phyloP scores from a whole-genome alignment of 2,888 invertebrate genomes.

The Apocheima hispidaria region DNA sequence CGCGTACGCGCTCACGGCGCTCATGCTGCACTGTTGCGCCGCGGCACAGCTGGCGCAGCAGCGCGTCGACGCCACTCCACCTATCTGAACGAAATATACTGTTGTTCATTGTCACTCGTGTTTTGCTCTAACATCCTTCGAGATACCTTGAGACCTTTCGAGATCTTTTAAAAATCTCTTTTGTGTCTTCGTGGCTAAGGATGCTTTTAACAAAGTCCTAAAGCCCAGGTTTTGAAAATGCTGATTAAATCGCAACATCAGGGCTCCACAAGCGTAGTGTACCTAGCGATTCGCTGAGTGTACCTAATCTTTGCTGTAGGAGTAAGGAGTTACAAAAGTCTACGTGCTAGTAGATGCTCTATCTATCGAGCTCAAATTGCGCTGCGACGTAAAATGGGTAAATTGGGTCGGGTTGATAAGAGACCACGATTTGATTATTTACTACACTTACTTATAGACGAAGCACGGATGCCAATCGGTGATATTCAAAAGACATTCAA shows the following conservation, averaged over 20 bases:
- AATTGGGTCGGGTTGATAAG: neutral
- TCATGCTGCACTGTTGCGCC: constrained; percentile 97
- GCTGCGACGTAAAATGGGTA: neutral
- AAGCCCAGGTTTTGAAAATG: neutral
- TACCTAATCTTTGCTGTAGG: too few species aligned
- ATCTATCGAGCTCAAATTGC: neutral
- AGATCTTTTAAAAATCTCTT: too few species aligned
- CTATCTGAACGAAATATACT: constrained; percentile 71
- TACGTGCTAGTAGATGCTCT: neutral
- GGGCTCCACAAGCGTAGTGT: neutral
- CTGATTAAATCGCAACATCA: neutral
- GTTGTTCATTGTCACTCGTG: constrained; percentile 55
- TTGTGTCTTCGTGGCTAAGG: neutral
- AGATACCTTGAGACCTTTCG: too few species aligned
- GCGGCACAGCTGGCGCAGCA: constrained; percentile 92
- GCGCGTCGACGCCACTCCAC: constrained; percentile 57
- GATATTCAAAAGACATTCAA: constrained; percentile 8
- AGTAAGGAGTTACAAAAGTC: neutral
- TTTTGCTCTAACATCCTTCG: constrained; percentile 43
- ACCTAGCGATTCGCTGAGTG: too few species aligned
- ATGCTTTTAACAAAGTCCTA: neutral
- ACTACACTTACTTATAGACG: neutral
- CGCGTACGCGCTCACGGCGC: constrained; percentile 95
- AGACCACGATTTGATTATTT: neutral
- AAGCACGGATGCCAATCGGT: neutral